Conservation (phyloP, 2,113 vertebrate genomes). For the Bubalus kerabau region DNA sequence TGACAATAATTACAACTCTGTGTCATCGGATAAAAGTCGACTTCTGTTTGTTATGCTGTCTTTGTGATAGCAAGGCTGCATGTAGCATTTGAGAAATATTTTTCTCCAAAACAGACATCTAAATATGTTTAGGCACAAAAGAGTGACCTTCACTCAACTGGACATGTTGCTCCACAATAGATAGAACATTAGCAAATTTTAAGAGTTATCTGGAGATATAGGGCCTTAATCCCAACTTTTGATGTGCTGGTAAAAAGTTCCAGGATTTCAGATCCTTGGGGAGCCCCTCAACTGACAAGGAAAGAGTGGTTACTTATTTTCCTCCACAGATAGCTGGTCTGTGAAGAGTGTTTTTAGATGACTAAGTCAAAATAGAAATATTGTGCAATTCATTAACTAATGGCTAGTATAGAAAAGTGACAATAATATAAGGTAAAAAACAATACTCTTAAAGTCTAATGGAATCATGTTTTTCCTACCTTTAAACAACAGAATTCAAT, state of each 20-base stretch:
- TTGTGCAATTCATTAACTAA: not conserved
- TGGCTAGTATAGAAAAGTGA: not conserved
- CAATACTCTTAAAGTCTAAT: not conserved
- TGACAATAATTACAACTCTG: not conserved
- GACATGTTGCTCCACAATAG: not conserved
- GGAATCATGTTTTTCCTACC: not conserved
- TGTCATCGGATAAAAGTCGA: not conserved
- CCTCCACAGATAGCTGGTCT: not conserved
- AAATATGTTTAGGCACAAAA: not conserved
- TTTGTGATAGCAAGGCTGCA: not conserved
- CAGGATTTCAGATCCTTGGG: not conserved
- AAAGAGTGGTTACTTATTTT: not conserved
- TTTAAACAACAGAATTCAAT: not conserved
- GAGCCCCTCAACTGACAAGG: not conserved
- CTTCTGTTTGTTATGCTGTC: not conserved
- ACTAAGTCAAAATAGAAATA: not conserved
- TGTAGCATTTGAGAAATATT: not conserved
- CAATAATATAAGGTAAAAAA: not conserved
- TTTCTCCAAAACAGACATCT: not conserved
- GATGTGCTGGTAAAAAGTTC: not conserved
- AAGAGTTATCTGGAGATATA: not conserved
- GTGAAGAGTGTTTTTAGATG: not conserved
- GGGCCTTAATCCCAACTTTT: not conserved
- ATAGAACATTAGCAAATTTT: not conserved
- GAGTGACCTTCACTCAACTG: not conserved